phyloP scores from a whole-genome alignment of 2,888 invertebrate genomes.

The Cryptophagus acutangulus region DNA sequence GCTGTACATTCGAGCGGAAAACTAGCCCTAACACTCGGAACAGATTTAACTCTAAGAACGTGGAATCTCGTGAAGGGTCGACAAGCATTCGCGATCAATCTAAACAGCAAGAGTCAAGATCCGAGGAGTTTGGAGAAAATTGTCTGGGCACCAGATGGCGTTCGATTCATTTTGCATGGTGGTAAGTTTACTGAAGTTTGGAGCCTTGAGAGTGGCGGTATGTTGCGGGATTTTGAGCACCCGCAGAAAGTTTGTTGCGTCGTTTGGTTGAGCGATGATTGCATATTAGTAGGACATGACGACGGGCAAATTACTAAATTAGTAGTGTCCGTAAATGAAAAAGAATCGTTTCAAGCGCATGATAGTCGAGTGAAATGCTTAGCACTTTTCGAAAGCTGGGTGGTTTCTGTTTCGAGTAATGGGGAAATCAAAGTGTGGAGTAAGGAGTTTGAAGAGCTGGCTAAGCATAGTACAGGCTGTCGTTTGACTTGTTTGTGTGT shows the following conservation, averaged over 20 bases:
- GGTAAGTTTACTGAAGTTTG: slow-evolving; percentile 74
- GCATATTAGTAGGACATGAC: slow-evolving; percentile 67
- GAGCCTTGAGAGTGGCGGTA: slow-evolving; percentile 71
- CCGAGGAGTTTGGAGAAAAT: slow-evolving; percentile 38
- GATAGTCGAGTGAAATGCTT: slow-evolving; percentile 66
- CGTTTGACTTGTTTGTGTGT: slow-evolving; percentile 69
- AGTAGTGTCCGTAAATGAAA: slow-evolving; percentile 15
- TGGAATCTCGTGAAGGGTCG: slow-evolving; percentile 94
- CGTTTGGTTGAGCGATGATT: slow-evolving; percentile 62
- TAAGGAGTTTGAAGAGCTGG: slow-evolving; percentile 51
- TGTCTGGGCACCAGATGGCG: slow-evolving; percentile 71
- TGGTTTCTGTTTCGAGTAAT: slow-evolving; percentile 71
- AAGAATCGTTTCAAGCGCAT: slow-evolving; percentile 50
- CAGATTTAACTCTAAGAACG: slow-evolving; percentile 77
- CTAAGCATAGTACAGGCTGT: slow-evolving; percentile 60
- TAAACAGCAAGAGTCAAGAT: slow-evolving; percentile 62
- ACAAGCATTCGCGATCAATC: slow-evolving; percentile 83
- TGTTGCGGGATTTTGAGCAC: slow-evolving; percentile 63
- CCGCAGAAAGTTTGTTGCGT: slow-evolving; percentile 66
- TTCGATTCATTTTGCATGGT: slow-evolving; percentile 69
- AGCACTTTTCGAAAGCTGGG: slow-evolving; percentile 51
- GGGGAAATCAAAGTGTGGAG: slow-evolving; percentile 76
- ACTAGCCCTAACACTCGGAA: slow-evolving; percentile 79
- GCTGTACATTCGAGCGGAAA: slow-evolving; percentile 87
- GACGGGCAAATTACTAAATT: slow-evolving; percentile 64